Percentiles rank a stretch among this genome's conserved stretches.
Conservation (phyloP, 1,140 invertebrate genomes). For the Zophobas atratus region DNA sequence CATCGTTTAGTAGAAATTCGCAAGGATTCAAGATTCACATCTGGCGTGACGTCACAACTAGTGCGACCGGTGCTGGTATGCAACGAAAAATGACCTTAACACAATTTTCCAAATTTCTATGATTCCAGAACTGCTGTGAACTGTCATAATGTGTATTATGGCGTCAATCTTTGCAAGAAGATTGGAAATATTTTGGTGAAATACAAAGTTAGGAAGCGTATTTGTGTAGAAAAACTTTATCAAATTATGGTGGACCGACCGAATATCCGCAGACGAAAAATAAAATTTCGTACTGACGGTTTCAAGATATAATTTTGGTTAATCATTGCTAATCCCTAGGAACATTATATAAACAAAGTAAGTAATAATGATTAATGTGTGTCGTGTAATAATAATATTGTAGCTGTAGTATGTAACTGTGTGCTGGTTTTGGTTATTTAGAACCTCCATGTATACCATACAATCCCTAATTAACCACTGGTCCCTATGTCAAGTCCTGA, state of each 20-base stretch:
- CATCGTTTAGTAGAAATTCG: no score
- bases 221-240: constrained; percentile 30
- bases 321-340: constrained; percentile 50
- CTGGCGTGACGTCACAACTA: constrained; percentile 8
- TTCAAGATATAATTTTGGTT: constrained; percentile 54
- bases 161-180: constrained; percentile 35
- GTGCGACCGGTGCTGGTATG: constrained; percentile 5
- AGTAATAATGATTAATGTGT: constrained; percentile 38
- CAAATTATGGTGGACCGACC: constrained; percentile 47
- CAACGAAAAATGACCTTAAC: not conserved
- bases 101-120: constrained; percentile 35
- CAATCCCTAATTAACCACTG: constrained; percentile 17
- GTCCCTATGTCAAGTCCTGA: constrained; percentile 1
- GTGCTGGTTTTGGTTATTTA: not conserved
- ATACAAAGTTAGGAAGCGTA: not conserved
- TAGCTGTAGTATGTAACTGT: not conserved
- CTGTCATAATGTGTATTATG: constrained; percentile 43
- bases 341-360: constrained; percentile 58
- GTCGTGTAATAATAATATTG: not conserved
- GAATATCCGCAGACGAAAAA: constrained; percentile 54
- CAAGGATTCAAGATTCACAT: not conserved
- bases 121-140: constrained; percentile 18
- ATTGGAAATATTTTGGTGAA: constrained; percentile 35
- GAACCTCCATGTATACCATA: not conserved
- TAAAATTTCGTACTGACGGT: constrained; percentile 57